Evolutionary conservation across 2,113 vertebrate genomes (phyloP), one percentile per base, ranked within the genome.

Genomic region (Lepus europaeus): DNA sequence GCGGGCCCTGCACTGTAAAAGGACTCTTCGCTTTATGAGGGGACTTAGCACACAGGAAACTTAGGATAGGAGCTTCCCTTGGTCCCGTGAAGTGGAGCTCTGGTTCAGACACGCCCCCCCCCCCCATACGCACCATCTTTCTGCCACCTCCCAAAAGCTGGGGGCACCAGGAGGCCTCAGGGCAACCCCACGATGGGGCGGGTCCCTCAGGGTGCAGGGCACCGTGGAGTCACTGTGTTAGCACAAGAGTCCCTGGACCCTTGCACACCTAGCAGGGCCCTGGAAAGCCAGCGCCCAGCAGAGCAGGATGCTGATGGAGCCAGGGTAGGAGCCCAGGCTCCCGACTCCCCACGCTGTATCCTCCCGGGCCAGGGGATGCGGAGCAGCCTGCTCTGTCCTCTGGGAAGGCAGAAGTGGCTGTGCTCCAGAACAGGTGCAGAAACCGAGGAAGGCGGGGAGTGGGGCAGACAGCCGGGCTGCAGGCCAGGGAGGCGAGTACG

Each of bases 21-120:
- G 95, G 95, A 90, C 96, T 90, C 95, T 96, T 92, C 85, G 92
- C 92, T 92, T 95, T 86, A 89, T 82, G 33, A 95, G 96, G 94
- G 61, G 69, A 78, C 94, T 89, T 93, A 4, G 92, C 92, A 94
- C 95, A 97, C 90, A 95, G 87, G 78, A 94, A 94, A 88, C 95
- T 96, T 96, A 97, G 97, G 97, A 97, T 97, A 97, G 96, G 97
- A 77, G 74, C 93, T 93, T 85, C 64, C 36, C 79, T 56, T 77
- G 39, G 85, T 49, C 14, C 27, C 12, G 31, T 39, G 86, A 80
- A 72, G 63, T 89, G 90, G 49, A 88, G 91, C 93, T 94, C 93
- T 20, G 90, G 33, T 92, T 92, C 93, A 87, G 69, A 84, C 74
- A 80, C 29, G 5, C 85, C 77, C 85, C 12, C 56, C n/a, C 14